phyloP scores from a whole-genome alignment of 2,113 vertebrate genomes.

The Anhinga rufa region DNA sequence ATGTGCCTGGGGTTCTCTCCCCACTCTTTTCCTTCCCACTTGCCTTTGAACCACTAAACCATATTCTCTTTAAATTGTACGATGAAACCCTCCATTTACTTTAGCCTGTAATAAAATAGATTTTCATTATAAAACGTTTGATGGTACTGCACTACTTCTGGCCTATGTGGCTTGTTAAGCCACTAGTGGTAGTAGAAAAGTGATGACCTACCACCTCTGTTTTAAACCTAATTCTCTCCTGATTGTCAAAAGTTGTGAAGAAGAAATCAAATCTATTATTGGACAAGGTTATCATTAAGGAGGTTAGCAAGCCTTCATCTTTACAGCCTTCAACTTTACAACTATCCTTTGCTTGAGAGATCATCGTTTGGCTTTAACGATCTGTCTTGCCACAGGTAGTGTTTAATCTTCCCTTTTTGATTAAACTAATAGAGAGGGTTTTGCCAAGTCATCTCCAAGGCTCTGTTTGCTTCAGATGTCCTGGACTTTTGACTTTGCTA shows the following conservation, averaged over 20 bases:
- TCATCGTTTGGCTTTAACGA: slow-evolving; percentile 23
- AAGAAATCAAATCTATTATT: slow-evolving; percentile 53
- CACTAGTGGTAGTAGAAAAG: not conserved
- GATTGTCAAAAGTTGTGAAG: slow-evolving; percentile 48
- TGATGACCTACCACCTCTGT: slow-evolving; percentile 32
- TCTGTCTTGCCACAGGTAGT: not conserved
- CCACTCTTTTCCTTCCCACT: not conserved
- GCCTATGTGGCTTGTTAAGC: slow-evolving; percentile 2
- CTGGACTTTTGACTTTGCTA: not conserved
- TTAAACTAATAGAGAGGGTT: slow-evolving; percentile 27
- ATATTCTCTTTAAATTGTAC: not conserved
- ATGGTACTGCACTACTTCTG: not conserved
- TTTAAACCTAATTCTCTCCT: slow-evolving; percentile 41
- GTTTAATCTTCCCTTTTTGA: slow-evolving; percentile 52
- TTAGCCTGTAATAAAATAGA: slow-evolving; percentile 44
- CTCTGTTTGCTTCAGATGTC: not conserved
- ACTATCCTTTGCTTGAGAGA: slow-evolving; percentile 27
- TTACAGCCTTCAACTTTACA: slow-evolving; percentile 52
- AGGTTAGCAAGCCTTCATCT: slow-evolving; percentile 31
- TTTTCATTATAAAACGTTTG: slow-evolving; percentile 43
- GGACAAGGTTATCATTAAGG: slow-evolving; percentile 47
- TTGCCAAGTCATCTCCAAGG: slow-evolving; percentile 8
- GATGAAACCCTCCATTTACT: slow-evolving; percentile 44
- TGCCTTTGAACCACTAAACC: not conserved
- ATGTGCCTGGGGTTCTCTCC: not conserved